Conservation (phyloP, 2,113 vertebrate genomes). For the Semicossyphus pulcher region DNA sequence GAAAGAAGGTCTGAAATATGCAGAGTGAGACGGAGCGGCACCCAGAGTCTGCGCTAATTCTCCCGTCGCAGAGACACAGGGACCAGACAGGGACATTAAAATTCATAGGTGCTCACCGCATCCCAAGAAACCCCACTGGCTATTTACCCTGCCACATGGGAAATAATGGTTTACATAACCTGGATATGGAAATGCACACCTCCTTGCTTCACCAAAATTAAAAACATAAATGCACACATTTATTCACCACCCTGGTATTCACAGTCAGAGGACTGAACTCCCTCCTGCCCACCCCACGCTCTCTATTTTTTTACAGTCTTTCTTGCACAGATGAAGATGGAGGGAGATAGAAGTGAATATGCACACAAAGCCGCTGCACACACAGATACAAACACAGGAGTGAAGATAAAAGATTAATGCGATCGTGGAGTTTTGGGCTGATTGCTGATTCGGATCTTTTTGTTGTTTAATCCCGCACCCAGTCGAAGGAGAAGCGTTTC, state of each 20-base stretch:
- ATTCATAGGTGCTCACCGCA: conserved; percentile 66
- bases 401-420: conserved; percentile 57
- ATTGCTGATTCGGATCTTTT: conserved; percentile 70
- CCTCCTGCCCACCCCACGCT: background rate
- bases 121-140: conserved; percentile 55
- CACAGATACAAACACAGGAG: conserved; percentile 19
- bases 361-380: background rate
- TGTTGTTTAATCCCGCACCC: conserved; percentile 67
- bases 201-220: conserved; percentile 41
- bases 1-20: conserved; percentile 44
- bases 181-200: conserved; percentile 66
- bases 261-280: conserved; percentile 23
- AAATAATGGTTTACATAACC: conserved; percentile 74
- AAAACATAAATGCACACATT: conserved; percentile 62
- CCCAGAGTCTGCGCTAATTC: conserved; percentile 64
- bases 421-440: conserved; percentile 52
- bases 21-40: conserved; percentile 46
- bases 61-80: conserved; percentile 34
- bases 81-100: conserved; percentile 64
- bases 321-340: conserved; percentile 21
- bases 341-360: conserved; percentile 12
- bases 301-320: conserved; percentile 15
- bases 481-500: conserved; percentile 59
- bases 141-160: conserved; percentile 68
- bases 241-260: conserved; percentile 45